Percentiles rank a stretch among this genome's conserved stretches.
phyloP scores from a whole-genome alignment of 2,113 vertebrate genomes.

The Gobius niger region DNA sequence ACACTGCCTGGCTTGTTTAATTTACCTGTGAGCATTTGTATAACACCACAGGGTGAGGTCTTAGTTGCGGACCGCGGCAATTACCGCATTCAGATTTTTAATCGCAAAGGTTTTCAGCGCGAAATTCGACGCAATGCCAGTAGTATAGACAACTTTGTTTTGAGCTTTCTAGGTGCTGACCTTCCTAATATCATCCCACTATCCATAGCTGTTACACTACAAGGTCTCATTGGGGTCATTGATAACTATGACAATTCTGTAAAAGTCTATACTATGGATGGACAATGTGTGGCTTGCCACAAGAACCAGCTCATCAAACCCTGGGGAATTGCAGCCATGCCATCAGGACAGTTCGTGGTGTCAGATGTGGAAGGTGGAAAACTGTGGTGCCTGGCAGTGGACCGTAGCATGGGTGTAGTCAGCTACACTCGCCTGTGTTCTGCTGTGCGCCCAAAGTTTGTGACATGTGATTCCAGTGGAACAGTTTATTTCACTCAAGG shows the following conservation, averaged over 20 bases:
- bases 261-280: constrained; percentile 94
- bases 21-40: constrained; percentile 89
- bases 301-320: constrained; percentile 95
- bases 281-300: constrained; percentile 92
- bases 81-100: constrained; percentile 94
- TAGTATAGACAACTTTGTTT: constrained; percentile 92
- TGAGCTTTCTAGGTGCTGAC: constrained; percentile 94
- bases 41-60: constrained; percentile 89
- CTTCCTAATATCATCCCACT: constrained; percentile 91
- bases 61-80: constrained; percentile 94
- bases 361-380: constrained; percentile 96
- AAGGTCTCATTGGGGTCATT: constrained; percentile 92
- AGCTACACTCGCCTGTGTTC: constrained; percentile 92
- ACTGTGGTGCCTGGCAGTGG: constrained; percentile 93
- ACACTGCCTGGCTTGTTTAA: constrained; percentile 93
- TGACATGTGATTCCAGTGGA: constrained; percentile 90
- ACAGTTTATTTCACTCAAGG: constrained; percentile 97
- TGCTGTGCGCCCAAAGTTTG: constrained; percentile 93
- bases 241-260: constrained; percentile 97
- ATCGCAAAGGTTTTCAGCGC: constrained; percentile 92
- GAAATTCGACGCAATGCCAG: constrained; percentile 94
- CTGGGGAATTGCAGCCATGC: constrained; percentile 93
- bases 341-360: constrained; percentile 93
- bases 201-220: constrained; percentile 91
- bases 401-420: constrained; percentile 88